Evolutionary conservation across 1,140 invertebrate genomes (phyloP), one percentile per base, ranked within the genome.

Genomic region (Drosophila kohkoa): DNA sequence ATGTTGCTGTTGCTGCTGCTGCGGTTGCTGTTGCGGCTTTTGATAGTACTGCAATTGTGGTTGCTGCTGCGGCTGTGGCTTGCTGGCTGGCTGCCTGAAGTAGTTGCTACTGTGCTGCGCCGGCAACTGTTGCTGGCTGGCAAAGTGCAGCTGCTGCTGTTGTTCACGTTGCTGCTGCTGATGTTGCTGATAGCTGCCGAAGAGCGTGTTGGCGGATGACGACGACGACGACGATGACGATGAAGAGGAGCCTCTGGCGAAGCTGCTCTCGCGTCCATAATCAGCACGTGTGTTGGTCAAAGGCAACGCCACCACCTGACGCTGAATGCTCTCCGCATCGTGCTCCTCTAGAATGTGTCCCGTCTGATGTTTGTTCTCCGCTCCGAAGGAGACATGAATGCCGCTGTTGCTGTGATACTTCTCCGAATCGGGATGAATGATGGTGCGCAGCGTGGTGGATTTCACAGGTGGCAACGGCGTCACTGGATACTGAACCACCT

Each of bases 361-460:
- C 4, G 94, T 91, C 62, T 94, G 93, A 54, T 95, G 93, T 54
- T 93, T 90, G 45, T 82, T 91, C 75, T 96, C 95, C 45, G 94
- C 95, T 7, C 96, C 96, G 76, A 97, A 96, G 28, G 96, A 96
- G 5, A 96, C 95, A 78, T 95, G 95, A 8, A 96, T 95, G 28
- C 95, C 95, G 66, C 95, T 96, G 65, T 95, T 94, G 64, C 95
- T 95, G 79, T 97, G 96, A 80, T 96, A 97, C 20, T 95, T 93
- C 90, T 97, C 96, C 4, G 96, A 97, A 75, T 97, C 96, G 0
- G 96, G 96, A 77, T 95, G 95, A 52, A 98, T 97, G 28, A 98
- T 96, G 0, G 97, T 95, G 89, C 96, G 93, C 38, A 97, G 91
- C 2, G 96, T 97, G 8, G 97, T 97, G 8, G 95, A 95, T 66